A percentile compares a stretch with the other conserved stretches of the same genome.
Evolutionary conservation across 2,113 vertebrate genomes (phyloP).

Genomic region (Oceanodroma tethys): DNA sequence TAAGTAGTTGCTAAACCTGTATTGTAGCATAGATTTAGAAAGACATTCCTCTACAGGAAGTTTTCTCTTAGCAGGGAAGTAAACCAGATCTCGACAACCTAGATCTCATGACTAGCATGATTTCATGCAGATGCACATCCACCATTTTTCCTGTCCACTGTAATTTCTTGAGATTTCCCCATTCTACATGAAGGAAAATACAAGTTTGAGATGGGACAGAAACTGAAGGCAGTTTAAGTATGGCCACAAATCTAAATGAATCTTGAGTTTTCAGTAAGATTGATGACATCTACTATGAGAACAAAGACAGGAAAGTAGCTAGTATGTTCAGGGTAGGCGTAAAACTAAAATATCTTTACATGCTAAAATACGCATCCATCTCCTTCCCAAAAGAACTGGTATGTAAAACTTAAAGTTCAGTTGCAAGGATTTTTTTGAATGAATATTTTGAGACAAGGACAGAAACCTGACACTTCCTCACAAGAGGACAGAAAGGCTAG

Average conservation of each 20-base stretch:
- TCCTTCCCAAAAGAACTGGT: neutral
- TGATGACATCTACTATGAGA: neutral
- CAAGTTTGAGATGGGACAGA: neutral
- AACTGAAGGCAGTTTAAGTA: neutral
- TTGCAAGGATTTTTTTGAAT: neutral
- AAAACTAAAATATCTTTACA: neutral
- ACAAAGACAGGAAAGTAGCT: neutral
- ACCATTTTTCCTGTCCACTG: neutral
- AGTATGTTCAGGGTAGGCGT: rapidly evolving
- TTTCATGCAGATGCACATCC: neutral
- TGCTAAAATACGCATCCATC: neutral
- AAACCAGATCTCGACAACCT: neutral
- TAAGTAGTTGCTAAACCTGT: neutral
- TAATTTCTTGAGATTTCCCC: neutral
- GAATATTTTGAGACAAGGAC: neutral
- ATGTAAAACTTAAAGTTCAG: neutral
- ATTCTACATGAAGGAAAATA: neutral
- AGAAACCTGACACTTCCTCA: neutral
- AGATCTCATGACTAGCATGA: neutral
- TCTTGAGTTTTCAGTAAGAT: neutral
- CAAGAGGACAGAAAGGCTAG: neutral
- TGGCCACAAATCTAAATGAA: neutral
- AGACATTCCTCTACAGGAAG: neutral
- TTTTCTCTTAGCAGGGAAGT: neutral
- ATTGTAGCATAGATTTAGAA: neutral